phyloP scores from a whole-genome alignment of 2,113 vertebrate genomes.

The Festucalex cinctus region DNA sequence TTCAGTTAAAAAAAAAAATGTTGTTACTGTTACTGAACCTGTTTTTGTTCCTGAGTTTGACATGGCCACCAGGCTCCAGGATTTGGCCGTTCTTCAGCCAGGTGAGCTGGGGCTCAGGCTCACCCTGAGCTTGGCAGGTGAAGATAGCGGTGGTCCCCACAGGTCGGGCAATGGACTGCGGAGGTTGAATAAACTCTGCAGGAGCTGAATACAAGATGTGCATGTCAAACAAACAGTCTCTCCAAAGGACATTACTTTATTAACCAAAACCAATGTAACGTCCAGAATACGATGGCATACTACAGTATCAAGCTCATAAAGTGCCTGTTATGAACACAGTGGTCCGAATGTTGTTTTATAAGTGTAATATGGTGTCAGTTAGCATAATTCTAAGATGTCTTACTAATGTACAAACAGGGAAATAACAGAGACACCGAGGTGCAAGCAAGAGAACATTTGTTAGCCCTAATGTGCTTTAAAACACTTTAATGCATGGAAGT shows the following conservation, averaged over 20 bases:
- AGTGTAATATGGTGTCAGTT: constrained; percentile 28
- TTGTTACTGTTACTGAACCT: constrained; percentile 68
- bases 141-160: constrained; percentile 94
- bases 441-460: constrained; percentile 4
- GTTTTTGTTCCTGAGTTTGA: constrained; percentile 97
- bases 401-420: constrained; percentile 19
- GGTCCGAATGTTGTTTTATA: constrained; percentile 17
- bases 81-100: constrained; percentile 97
- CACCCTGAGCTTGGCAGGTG: constrained; percentile 90
- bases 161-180: constrained; percentile 91
- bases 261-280: background rate
- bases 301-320: background rate
- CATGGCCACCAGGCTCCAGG: constrained; percentile 85
- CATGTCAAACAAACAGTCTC: background rate
- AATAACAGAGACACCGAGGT: background rate
- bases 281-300: background rate
- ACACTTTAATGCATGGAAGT: constrained; percentile 13
- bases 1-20: background rate
- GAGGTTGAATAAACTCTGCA: constrained; percentile 91
- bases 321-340: too few species aligned
- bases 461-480: constrained; percentile 15
- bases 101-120: constrained; percentile 88
- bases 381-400: constrained; percentile 22
- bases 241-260: background rate
- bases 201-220: constrained; percentile 75